phyloP scores from a whole-genome alignment of 2,797 vertebrate species.

The Netta rufina region DNA sequence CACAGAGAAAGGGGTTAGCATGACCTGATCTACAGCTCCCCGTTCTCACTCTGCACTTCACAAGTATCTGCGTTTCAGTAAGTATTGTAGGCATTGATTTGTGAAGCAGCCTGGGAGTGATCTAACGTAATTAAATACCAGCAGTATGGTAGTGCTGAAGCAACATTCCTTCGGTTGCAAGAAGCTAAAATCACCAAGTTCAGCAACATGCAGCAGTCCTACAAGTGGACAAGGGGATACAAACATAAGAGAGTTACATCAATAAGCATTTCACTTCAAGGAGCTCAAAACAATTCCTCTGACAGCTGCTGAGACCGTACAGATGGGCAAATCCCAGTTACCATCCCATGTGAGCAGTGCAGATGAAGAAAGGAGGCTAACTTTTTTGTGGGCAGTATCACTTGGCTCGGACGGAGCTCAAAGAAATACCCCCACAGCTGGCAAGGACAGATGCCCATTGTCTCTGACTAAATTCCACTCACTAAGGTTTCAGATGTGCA shows the following conservation, averaged over 20 bases:
- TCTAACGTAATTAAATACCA: not conserved
- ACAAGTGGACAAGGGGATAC: not conserved
- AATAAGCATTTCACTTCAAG: not conserved
- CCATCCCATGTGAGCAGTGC: not conserved
- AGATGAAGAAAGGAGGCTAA: not conserved
- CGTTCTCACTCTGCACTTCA: slow-evolving; percentile 1
- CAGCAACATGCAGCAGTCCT: not conserved
- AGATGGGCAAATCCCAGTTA: not conserved
- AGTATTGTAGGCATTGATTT: not conserved
- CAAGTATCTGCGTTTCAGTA: slow-evolving; percentile 3
- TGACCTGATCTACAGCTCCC: slow-evolving; percentile 55
- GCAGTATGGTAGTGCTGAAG: not conserved
- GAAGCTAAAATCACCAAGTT: not conserved
- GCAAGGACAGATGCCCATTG: not conserved
- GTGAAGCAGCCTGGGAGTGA: not conserved
- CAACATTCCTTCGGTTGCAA: not conserved
- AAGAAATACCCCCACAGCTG: not conserved
- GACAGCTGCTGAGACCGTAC: not conserved
- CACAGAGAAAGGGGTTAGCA: slow-evolving; percentile 50
- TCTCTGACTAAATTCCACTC: not conserved
- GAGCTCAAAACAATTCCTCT: not conserved
- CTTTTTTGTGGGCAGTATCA: not conserved
- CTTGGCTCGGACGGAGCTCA: not conserved
- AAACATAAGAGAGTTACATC: not conserved
- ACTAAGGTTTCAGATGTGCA: not conserved